Percentiles rank a stretch among this genome's conserved stretches.
Conservation (phyloP, 2,797 vertebrate species). For the Sciurus carolinensis region DNA sequence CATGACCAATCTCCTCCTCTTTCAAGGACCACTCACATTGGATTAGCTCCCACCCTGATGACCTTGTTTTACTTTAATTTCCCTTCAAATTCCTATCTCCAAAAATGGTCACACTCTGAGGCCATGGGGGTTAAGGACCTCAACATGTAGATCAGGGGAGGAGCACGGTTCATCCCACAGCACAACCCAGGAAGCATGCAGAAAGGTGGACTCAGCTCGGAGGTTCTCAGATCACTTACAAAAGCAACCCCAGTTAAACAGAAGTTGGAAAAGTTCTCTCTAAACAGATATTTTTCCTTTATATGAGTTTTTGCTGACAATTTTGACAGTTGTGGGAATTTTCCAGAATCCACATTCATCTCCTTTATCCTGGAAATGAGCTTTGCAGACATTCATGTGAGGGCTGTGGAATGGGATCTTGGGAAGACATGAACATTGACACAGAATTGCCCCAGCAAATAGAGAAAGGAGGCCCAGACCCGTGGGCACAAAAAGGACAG, state of each 20-base stretch:
- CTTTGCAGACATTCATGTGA: fast-evolving
- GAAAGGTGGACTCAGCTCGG: not conserved
- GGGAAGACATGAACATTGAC: not conserved
- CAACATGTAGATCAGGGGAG: no score
- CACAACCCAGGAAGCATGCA: not conserved
- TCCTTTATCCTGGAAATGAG: not conserved
- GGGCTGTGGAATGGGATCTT: fast-evolving
- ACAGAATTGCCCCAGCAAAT: no score
- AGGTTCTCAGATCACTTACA: not conserved
- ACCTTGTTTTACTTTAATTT: not conserved
- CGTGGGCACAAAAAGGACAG: fast-evolving
- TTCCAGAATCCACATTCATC: not conserved
- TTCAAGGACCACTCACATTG: fast-evolving
- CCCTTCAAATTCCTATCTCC: not conserved
- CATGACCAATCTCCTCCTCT: not conserved
- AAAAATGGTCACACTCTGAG: not conserved
- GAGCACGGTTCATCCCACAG: not conserved
- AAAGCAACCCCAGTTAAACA: not conserved
- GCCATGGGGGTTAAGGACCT: not conserved
- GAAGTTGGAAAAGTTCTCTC: not conserved
- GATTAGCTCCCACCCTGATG: no score
- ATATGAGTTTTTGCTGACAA: not conserved
- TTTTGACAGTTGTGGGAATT: not conserved
- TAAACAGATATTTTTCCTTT: not conserved
- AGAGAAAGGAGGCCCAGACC: not conserved